Evolutionary conservation across 2,888 invertebrate genomes (phyloP).

Genomic region (Sepioteuthis lessoniana): DNA sequence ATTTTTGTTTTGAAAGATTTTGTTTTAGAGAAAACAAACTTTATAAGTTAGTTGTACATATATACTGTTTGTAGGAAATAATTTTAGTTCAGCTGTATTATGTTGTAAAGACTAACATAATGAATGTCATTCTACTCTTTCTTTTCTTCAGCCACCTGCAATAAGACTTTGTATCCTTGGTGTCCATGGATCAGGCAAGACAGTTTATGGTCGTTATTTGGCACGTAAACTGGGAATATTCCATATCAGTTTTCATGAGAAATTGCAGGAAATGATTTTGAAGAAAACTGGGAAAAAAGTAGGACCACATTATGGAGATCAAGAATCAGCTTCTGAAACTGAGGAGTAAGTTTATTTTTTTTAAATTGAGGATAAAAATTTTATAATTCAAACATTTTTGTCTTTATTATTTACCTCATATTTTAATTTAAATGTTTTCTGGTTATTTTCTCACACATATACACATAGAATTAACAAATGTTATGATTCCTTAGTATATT

Average conservation of each 20-base stretch:
- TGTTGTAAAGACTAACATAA: too few relatives aligned
- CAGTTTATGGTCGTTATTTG: slow-evolving; percentile 71
- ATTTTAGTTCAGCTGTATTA: too few relatives aligned
- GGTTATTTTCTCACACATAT: too few relatives aligned
- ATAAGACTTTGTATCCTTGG: slow-evolving; percentile 72
- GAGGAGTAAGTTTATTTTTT: not conserved
- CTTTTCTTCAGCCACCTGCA: slow-evolving; percentile 71
- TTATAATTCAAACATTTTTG: not conserved
- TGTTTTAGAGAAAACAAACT: too few relatives aligned
- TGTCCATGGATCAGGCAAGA: slow-evolving; percentile 73
- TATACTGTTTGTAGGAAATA: too few relatives aligned
- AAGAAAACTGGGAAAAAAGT: slow-evolving; percentile 74
- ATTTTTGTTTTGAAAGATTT: too few relatives aligned
- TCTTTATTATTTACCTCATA: too few relatives aligned
- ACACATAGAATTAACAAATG: too few relatives aligned
- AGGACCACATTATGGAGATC: slow-evolving; percentile 73
- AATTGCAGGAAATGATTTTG: slow-evolving; percentile 74
- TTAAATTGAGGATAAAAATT: not conserved
- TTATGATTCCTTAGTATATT: too few relatives aligned
- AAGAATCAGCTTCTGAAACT: slow-evolving; percentile 38
- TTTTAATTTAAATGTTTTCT: too few relatives aligned
- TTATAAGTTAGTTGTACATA: too few relatives aligned
- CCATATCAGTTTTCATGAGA: slow-evolving; percentile 75
- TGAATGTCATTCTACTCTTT: not conserved
- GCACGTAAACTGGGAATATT: slow-evolving; percentile 74